Conservation (phyloP, 2,888 invertebrate genomes). For the Amphipoea lucens region DNA sequence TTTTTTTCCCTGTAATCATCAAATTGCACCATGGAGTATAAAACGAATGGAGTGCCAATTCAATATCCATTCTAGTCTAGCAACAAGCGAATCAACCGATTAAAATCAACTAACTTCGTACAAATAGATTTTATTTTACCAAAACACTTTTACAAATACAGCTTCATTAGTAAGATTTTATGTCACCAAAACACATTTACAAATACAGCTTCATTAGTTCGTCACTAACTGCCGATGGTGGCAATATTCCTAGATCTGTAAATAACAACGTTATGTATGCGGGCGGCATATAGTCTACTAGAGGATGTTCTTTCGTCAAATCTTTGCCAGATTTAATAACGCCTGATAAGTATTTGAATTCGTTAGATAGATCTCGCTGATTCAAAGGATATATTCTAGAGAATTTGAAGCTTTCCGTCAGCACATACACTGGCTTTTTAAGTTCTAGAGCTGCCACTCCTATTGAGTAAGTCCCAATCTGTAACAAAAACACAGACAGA, state of each 20-base stretch:
- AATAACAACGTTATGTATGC: constrained; percentile 97
- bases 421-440: constrained; percentile 98
- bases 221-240: constrained; percentile 99
- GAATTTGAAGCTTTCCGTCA: constrained; percentile 99
- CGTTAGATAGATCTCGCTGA: constrained; percentile 96
- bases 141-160: constrained; percentile 93
- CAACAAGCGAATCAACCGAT: neutral
- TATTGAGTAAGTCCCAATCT: constrained; percentile 94
- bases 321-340: constrained; percentile 81
- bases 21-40: neutral
- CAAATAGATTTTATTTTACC: constrained; percentile 47
- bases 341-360: constrained; percentile 93
- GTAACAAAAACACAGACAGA: constrained; percentile 34
- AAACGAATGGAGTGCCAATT: neutral
- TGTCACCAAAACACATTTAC: constrained; percentile 83
- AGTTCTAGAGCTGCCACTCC: constrained; percentile 96
- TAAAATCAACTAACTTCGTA: constrained; percentile 3
- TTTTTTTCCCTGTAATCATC: constrained; percentile 41
- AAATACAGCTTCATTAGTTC: constrained; percentile 99
- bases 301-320: constrained; percentile 93
- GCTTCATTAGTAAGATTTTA: constrained; percentile 93
- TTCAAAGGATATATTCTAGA: constrained; percentile 97
- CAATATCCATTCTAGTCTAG: neutral
- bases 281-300: constrained; percentile 99
- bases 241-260: constrained; percentile 98